Conservation (phyloP, 2,113 vertebrate genomes). For the Syngnathus floridae region DNA sequence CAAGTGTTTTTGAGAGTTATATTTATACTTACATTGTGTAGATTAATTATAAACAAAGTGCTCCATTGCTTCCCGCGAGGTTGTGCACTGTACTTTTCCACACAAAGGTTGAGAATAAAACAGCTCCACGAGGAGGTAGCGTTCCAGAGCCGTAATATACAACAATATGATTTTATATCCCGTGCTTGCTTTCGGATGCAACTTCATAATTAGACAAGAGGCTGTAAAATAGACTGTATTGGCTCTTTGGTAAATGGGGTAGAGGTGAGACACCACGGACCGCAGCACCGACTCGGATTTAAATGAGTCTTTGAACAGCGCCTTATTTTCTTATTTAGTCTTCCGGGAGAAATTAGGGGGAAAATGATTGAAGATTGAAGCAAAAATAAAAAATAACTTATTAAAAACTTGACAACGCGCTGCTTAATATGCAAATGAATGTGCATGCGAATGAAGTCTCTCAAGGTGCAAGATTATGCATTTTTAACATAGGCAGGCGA, state of each 20-base stretch:
- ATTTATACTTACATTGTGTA: slow-evolving; percentile 20
- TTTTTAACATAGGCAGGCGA: slow-evolving; percentile 43
- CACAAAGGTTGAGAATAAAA: slow-evolving; percentile 28
- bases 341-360: slow-evolving; percentile 11
- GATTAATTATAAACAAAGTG: slow-evolving; percentile 46
- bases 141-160: slow-evolving; percentile 37
- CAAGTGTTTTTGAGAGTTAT: slow-evolving; percentile 6
- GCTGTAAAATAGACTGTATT: slow-evolving; percentile 42
- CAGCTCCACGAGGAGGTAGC: slow-evolving; percentile 25
- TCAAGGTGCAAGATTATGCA: slow-evolving; percentile 39
- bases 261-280: slow-evolving; percentile 37
- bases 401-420: slow-evolving; percentile 32
- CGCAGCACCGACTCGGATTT: slow-evolving; percentile 26
- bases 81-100: slow-evolving; percentile 18
- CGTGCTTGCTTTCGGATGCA: slow-evolving; percentile 43
- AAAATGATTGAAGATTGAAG: slow-evolving; percentile 1
- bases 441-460: slow-evolving; percentile 46
- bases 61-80: slow-evolving; percentile 23
- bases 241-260: slow-evolving; percentile 41
- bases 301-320: slow-evolving; percentile 25
- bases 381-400: slow-evolving; percentile 32
- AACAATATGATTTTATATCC: slow-evolving; percentile 45
- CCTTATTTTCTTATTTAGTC: slow-evolving; percentile 17
- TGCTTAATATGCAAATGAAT: slow-evolving; percentile 37
- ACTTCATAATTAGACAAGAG: slow-evolving; percentile 53